Percentiles rank a stretch among this genome's conserved stretches.
phyloP scores from a whole-genome alignment of 2,797 vertebrate species.

The Brachyalestes nurse region DNA sequence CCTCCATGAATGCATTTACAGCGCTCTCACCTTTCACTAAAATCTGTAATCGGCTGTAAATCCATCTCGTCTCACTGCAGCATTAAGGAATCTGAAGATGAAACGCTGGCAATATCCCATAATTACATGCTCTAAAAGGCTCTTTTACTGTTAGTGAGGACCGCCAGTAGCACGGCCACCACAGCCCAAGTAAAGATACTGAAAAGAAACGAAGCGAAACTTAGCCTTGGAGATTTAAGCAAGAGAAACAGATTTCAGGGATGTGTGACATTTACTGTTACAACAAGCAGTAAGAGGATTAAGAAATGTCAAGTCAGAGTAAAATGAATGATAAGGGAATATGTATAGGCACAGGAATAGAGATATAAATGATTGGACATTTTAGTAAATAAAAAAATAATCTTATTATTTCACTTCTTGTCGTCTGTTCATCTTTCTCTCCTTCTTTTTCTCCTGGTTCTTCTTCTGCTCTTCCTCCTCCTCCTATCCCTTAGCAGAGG shows the following conservation, averaged over 20 bases:
- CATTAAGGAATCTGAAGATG: conserved; percentile 11
- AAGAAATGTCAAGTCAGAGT: not conserved
- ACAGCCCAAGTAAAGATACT: not conserved
- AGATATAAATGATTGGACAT: no score
- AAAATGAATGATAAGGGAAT: no score
- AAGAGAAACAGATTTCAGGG: not conserved
- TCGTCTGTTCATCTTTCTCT: not conserved
- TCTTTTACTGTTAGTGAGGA: not conserved
- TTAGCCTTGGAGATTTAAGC: not conserved
- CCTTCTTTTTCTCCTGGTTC: not conserved
- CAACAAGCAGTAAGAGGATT: not conserved
- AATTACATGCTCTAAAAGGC: not conserved
- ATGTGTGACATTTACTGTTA: not conserved
- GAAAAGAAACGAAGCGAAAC: not conserved
- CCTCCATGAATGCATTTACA: no score
- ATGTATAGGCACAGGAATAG: no score
- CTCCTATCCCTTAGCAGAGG: conserved; percentile 71
- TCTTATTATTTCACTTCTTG: no score
- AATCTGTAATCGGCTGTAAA: not conserved
- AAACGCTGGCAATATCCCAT: conserved; percentile 4
- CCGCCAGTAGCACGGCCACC: not conserved
- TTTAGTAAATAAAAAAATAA: no score
- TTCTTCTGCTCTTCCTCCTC: conserved; percentile 19
- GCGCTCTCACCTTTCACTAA: not conserved
- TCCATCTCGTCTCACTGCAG: not conserved